These are phyloP conservation scores for Brachionus plicatilis DNA, from an alignment of 1,140 invertebrate species.

Conservation along the genomic window DNA sequence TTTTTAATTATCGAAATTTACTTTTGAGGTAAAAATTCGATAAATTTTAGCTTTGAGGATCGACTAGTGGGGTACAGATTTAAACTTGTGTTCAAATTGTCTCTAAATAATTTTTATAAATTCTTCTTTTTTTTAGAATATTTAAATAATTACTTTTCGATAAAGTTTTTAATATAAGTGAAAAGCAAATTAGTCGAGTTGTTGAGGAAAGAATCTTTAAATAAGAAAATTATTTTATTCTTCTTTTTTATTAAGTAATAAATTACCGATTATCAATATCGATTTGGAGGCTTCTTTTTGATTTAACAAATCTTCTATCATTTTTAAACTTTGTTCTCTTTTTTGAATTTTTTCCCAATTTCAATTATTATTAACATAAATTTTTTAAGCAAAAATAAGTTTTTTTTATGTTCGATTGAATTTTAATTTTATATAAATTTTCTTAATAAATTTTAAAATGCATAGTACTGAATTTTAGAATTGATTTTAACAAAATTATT, in stretches of 20 bases:
- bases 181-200: not conserved
- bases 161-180: not conserved
- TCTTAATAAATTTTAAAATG: not conserved
- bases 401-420: not conserved
- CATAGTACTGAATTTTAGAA: not conserved
- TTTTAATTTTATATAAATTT: not conserved
- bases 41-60: not conserved
- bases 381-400: not conserved
- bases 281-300: constrained; percentile 11
- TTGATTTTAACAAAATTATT: not conserved
- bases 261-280: constrained; percentile 19
- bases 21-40: not conserved
- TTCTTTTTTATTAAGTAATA: not conserved
- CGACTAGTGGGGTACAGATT: not conserved
- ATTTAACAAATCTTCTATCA: constrained; percentile 24
- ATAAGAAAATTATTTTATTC: too few species aligned
- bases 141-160: not conserved
- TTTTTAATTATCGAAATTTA: not conserved
- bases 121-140: not conserved
- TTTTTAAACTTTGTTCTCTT: not conserved
- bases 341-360: not conserved
- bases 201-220: not conserved
- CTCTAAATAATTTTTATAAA: not conserved
- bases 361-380: not conserved
- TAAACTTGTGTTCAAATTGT: not conserved